These are phyloP conservation scores for Stigmatopora argus DNA, from an alignment of 2,113 vertebrate species.

Conservation along the genomic window DNA sequence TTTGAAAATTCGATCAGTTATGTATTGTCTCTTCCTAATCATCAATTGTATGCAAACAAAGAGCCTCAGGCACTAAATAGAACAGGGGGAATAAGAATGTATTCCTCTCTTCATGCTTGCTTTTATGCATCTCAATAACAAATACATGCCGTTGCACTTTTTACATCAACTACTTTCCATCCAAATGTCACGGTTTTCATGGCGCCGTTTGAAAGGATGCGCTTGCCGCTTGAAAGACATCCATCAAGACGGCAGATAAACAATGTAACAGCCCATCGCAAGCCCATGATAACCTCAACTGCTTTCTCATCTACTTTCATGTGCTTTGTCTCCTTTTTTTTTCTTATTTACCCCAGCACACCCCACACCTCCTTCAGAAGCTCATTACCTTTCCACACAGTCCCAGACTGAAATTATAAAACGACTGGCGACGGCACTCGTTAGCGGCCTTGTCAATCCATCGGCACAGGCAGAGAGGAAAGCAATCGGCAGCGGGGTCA, in stretches of 20 bases:
- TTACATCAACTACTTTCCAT: slow-evolving; percentile 48
- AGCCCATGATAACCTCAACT: slow-evolving; percentile 55
- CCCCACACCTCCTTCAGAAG: slow-evolving; percentile 33
- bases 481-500: slow-evolving; percentile 67
- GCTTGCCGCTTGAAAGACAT: slow-evolving; percentile 49
- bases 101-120: not conserved
- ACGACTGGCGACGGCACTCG: slow-evolving; percentile 67
- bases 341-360: slow-evolving; percentile 42
- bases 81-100: slow-evolving; percentile 46
- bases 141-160: slow-evolving; percentile 29
- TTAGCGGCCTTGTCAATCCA: slow-evolving; percentile 74
- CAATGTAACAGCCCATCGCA: slow-evolving; percentile 52
- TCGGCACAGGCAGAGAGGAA: slow-evolving; percentile 50
- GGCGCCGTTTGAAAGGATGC: slow-evolving; percentile 23
- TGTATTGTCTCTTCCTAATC: slow-evolving; percentile 70
- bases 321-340: slow-evolving; percentile 53
- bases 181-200: slow-evolving; percentile 46
- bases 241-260: slow-evolving; percentile 57
- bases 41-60: slow-evolving; percentile 63
- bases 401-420: slow-evolving; percentile 67
- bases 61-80: slow-evolving; percentile 34
- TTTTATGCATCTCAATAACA: not conserved
- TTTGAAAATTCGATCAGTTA: slow-evolving; percentile 64
- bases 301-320: slow-evolving; percentile 62
- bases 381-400: slow-evolving; percentile 62